phyloP scores from a whole-genome alignment of 2,888 invertebrate species.

The Cephus nigrinus region DNA sequence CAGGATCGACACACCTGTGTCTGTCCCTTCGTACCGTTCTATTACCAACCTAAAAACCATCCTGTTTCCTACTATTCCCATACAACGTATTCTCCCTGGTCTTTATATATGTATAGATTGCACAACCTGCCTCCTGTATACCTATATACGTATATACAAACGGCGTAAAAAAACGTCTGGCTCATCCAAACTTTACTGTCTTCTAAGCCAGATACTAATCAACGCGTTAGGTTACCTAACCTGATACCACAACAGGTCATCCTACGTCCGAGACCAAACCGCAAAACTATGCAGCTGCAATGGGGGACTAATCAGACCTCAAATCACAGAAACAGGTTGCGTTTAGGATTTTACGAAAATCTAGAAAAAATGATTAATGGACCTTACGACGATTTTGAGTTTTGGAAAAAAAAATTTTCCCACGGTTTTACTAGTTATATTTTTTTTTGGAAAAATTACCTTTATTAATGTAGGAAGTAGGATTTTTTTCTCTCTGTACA shows the following conservation, averaged over 20 bases:
- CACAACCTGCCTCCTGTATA: neutral
- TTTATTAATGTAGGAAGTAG: neutral
- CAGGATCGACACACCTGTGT: constrained; percentile 45
- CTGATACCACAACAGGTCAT: neutral
- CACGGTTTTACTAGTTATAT: neutral
- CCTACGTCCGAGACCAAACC: neutral
- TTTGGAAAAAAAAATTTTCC: neutral
- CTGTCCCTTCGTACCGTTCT: constrained; percentile 22
- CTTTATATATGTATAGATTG: neutral
- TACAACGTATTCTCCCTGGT: neutral
- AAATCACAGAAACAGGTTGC: neutral
- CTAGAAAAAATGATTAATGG: neutral
- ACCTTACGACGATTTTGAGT: neutral
- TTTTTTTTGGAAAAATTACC: neutral
- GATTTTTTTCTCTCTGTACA: neutral
- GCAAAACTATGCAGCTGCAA: neutral
- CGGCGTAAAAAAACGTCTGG: constrained; percentile 10
- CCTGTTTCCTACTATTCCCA: neutral
- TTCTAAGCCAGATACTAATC: neutral
- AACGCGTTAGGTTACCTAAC: neutral
- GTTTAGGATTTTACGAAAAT: neutral
- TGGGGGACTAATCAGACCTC: neutral
- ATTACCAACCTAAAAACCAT: neutral
- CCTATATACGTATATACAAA: neutral
- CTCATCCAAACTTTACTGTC: neutral